Base-by-base conservation (phyloP, 2,888 invertebrate species). In the Coenonympha arcania region DNA sequence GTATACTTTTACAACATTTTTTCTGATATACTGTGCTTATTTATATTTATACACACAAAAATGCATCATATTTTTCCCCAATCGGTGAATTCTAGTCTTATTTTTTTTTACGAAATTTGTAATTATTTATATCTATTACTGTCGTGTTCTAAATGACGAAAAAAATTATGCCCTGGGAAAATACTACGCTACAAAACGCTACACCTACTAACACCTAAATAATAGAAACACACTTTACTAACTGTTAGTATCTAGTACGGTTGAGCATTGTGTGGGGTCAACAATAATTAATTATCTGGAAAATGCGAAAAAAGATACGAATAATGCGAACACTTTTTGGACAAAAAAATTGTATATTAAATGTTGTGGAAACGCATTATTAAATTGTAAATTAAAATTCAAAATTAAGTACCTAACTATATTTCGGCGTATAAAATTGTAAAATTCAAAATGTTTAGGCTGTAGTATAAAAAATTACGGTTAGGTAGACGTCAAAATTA, bases 81-180 rank as follows among this genome's bases (percentile, higher is more conserved):
- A 83, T 83, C 79, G 80, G 81, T 81, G 79, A 78, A 76, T 71
- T 84, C 83, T 83, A 83, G 83, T 80, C 81, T 73, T 79, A 70
- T 60, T 69, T 75, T n/a, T n/a, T 71, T 69, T 58, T 62, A 63
- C 63, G 36, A 45, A 67, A 66, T 68, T 64, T 59, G 64, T 63
- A 61, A 55, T 48, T 52, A 54, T 53, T 57, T 59, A 62, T 45
- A 45, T 19, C 58, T 56, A n/a, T n/a, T 52, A 59, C 57, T 62
- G 68, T 69, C 68, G 68, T 68, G 66, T 62, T 53, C 51, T 34
- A 56, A 50, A 31, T 33, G 20, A 34, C 20, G 19, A 22, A 42
- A 30, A 34, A 22, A 22, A 8, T 22, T 24, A 15, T 24, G 13
- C n/a, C n/a, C n/a, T n/a, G n/a, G n/a, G n/a, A n/a, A n/a, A n/a